Base-by-base conservation (phyloP, 2,113 vertebrate genomes). In the Albula goreensis region DNA sequence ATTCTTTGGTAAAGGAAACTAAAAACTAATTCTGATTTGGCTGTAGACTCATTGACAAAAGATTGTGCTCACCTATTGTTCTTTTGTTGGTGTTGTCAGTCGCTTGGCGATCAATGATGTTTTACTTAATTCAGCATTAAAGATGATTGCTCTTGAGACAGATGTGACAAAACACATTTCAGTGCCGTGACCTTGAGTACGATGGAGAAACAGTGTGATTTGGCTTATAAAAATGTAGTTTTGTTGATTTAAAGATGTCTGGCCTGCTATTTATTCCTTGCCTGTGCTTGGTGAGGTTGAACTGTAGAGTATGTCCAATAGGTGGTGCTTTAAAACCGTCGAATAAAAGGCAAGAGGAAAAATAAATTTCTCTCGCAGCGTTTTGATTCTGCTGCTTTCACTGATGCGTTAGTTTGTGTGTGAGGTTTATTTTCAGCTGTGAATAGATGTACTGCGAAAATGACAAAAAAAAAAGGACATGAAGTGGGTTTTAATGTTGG, bases 251-350 rank as follows among this genome's bases (percentile, higher is more conserved):
- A 80, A 17, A 80, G 78, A 19, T 51, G 4, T 51, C 4, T 80
- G 50, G 4, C 17, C 17, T 11, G 13, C 12, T 4, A 53, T 53
- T 63, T 78, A 5, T 15, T 4, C 56, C 8, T 5, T 15, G 48
- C 17, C 1, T 82, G 31, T 0, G 49, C 0, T 83, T 60, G 31
- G 2, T 50, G 48, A 80, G 83, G 84, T 41, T 49, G 57, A 56
- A 84, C 5, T 82, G 70, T n/a, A n/a, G 17, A 80, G 11, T 82
- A 15, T 41, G 50, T 78, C 87, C 94, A 94, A 57, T 90, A 93
- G 93, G 88, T 92, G 93, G 92, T 88, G 91, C 89, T 92, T 50
- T 79, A 89, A 88, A 80, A 90, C 90, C 90, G 88, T 78, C 17
- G 22, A 85, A 86, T 83, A 74, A 60, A 83, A 31, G 8, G 51